Evolutionary conservation across 2,113 vertebrate species (phyloP).

Genomic region (Egretta garzetta): DNA sequence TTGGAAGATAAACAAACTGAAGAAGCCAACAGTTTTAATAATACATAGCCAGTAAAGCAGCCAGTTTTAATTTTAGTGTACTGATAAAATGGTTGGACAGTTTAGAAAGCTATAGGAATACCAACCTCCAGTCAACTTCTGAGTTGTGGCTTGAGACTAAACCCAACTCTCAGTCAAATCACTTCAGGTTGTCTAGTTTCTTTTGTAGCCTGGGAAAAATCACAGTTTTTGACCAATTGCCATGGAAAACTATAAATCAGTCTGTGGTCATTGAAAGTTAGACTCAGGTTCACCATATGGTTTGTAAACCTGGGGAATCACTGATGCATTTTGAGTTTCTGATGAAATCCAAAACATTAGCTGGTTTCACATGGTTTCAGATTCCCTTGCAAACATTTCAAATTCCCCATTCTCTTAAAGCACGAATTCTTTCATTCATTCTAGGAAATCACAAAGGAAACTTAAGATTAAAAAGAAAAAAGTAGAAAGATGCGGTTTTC

Average conservation of each 20-base stretch:
- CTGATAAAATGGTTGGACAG: background rate
- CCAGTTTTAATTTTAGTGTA: background rate
- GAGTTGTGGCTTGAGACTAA: conserved; percentile 7
- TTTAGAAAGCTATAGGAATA: background rate
- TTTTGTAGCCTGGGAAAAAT: conserved; percentile 42
- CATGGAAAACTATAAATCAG: conserved; percentile 56
- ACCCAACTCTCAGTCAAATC: conserved; percentile 5
- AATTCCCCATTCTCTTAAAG: background rate
- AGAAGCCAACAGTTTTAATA: background rate
- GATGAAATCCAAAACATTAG: conserved; percentile 49
- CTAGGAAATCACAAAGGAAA: conserved; percentile 2
- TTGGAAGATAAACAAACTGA: background rate
- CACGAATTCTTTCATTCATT: conserved; percentile 3
- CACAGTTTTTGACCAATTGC: conserved; percentile 36
- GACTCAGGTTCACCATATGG: conserved; percentile 57
- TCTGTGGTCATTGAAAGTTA: conserved; percentile 26
- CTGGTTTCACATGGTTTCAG: conserved; percentile 57
- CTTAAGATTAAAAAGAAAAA: conserved; percentile 4
- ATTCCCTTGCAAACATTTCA: conserved; percentile 34
- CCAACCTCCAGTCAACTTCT: background rate
- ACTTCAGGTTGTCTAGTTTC: conserved; percentile 30
- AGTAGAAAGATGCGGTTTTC: conserved; percentile 35
- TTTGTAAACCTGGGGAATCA: conserved; percentile 57
- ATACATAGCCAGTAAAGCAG: background rate
- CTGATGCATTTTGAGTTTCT: conserved; percentile 38